These are phyloP conservation scores for Papilio polytes DNA, from an alignment of 1,140 invertebrate genomes.

Conservation along the genomic window DNA sequence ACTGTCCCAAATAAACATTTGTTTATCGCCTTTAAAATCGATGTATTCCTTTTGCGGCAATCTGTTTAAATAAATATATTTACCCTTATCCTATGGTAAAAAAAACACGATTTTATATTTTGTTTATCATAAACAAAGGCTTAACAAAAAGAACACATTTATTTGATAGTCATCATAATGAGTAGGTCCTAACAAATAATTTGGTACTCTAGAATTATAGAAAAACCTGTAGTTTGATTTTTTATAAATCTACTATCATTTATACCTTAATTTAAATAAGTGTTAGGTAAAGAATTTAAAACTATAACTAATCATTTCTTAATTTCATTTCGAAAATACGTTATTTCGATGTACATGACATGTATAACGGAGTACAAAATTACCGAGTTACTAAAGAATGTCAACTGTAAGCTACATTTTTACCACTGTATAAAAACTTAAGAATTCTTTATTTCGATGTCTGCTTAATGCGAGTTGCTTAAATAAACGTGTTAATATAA, in stretches of 20 bases:
- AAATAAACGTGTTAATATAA: conserved; percentile 33
- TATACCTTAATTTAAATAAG: too few relatives aligned
- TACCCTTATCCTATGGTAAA: neutral
- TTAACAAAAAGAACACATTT: too few relatives aligned
- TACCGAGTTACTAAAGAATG: conserved; percentile 14
- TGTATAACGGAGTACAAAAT: neutral
- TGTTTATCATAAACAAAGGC: neutral
- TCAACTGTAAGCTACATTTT: neutral
- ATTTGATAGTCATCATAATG: too few relatives aligned
- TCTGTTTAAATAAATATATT: neutral
- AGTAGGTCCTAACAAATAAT: too few relatives aligned
- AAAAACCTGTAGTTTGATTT: too few relatives aligned
- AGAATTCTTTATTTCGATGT: conserved; percentile 18
- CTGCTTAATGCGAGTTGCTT: neutral
- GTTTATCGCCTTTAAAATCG: conserved; percentile 31
- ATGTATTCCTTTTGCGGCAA: neutral
- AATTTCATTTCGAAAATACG: neutral
- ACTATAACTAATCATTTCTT: neutral
- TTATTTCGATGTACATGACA: neutral
- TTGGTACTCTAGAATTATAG: too few relatives aligned
- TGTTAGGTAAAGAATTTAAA: neutral
- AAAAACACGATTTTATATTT: neutral
- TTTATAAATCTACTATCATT: too few relatives aligned
- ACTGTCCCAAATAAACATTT: conserved; percentile 36
- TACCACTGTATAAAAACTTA: conserved; percentile 1